Conservation (phyloP, 2,113 vertebrate species). For the Phoenicopterus ruber region DNA sequence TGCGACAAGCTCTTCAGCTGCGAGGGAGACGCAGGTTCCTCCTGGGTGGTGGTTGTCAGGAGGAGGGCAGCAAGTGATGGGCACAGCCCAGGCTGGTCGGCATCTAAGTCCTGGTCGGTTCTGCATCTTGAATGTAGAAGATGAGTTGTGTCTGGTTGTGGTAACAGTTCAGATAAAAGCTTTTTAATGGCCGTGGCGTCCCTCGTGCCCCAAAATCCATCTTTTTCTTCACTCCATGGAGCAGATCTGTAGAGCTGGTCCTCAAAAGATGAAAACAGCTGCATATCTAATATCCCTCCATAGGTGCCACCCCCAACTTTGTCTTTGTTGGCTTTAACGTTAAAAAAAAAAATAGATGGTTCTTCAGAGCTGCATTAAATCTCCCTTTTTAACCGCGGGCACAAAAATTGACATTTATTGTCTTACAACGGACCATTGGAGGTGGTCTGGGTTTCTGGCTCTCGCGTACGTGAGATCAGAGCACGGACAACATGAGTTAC, state of each 20-base stretch:
- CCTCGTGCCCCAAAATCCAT: not conserved
- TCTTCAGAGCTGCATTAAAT: not conserved
- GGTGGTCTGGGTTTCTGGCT: not conserved
- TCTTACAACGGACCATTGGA: fast-evolving
- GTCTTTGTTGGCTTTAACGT: not conserved
- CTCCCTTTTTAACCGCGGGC: not conserved
- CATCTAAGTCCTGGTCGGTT: not conserved
- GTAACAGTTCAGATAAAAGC: not conserved
- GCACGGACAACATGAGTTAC: not conserved
- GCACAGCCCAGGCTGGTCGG: not conserved
- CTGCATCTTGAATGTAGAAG: not conserved
- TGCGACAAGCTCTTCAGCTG: not conserved
- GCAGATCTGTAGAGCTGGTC: not conserved
- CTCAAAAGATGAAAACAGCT: not conserved
- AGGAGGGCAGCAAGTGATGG: not conserved
- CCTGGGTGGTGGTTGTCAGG: not conserved
- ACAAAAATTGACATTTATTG: not conserved
- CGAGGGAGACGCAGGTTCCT: not conserved
- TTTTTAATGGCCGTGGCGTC: not conserved
- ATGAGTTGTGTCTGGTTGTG: not conserved
- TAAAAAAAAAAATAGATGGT: not conserved
- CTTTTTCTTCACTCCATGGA: not conserved
- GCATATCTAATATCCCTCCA: not conserved
- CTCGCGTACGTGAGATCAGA: not conserved
- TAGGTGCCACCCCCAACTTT: fast-evolving